Evolutionary conservation across 2,888 invertebrate genomes (phyloP).

Genomic region (Branchellion lobata): DNA sequence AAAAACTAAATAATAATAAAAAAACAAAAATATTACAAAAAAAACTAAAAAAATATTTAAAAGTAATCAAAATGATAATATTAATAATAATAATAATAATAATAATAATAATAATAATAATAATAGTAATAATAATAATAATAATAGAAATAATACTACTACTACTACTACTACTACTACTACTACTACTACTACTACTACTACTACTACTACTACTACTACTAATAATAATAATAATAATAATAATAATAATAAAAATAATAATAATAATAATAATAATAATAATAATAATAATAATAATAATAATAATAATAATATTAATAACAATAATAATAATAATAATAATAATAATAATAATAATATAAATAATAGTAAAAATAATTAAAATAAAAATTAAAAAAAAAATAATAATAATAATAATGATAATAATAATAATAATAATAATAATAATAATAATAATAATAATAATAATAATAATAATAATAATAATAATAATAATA

Average conservation of each 20-base stretch:
- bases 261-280: slow-evolving; percentile 31
- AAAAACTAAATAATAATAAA: too few species aligned
- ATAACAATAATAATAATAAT: slow-evolving; percentile 6
- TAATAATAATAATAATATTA: slow-evolving; percentile 16
- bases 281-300: slow-evolving; percentile 27
- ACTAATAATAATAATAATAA: not conserved
- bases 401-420: not conserved
- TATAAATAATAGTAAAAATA: not conserved
- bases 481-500: slow-evolving; percentile 16
- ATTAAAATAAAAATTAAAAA: not conserved
- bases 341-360: too few species aligned
- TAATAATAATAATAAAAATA: too few species aligned
- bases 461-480: slow-evolving; percentile 19
- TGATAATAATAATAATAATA: slow-evolving; percentile 9
- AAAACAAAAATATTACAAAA: too few species aligned
- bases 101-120: too few species aligned
- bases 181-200: slow-evolving; percentile 37
- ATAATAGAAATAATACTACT: too few species aligned
- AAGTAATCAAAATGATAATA: too few species aligned
- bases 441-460: slow-evolving; percentile 17
- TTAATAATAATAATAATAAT: too few species aligned
- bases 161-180: slow-evolving; percentile 40
- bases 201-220: slow-evolving; percentile 39
- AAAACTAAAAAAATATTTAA: too few species aligned
- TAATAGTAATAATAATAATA: too few species aligned